Evolutionary conservation across 1,140 invertebrate genomes (phyloP), one percentile per base, ranked within the genome.

Genomic region (Chelonus insularis): DNA sequence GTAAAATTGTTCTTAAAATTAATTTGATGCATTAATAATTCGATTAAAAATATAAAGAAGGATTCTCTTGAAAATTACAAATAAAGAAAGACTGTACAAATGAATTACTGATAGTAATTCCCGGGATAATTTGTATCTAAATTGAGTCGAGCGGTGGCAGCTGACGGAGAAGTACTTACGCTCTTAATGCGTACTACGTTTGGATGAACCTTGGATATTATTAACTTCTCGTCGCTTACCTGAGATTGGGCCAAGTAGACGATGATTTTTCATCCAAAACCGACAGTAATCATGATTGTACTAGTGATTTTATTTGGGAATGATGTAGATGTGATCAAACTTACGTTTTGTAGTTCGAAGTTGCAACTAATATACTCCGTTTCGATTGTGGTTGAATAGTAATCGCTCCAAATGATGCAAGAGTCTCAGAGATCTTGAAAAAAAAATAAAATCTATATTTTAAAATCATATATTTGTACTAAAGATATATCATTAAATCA

Each of bases 341-440:
- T 72, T 58, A 84, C 83, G 68, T 79, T 57, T 61, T 55, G 59
- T 75, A 75, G 71, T 78, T 84, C 32, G 76, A 69, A 12, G 81
- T 76, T 14, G 82, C 82, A 5, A 83, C 69, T 23, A 84, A 61
- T 12, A 80, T 68, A 23, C 65, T 66, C 11, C 59, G 52, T 12
- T 52, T 56, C 20, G 67, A 60, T 12, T 68, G 72, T 25, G 72
- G 75, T 61, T 77, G 78, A n/a, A 83, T 63, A 60, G 83, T 78
- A 39, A 83, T 67, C 7, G 66, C 65, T 2, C 82, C 82, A 61
- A 74, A 82, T 3, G 63, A 57, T 12, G 79, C 76, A 14, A 84
- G 69, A 9, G 69, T 60, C 36, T 77, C 71, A 25, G 70, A 62
- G n/a, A 84, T 63, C 82, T 29, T 83, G 60, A 11, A 73, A 62